Evolutionary conservation across 2,113 vertebrate species (phyloP).

Genomic region (Sinocyclocheilus grahami): DNA sequence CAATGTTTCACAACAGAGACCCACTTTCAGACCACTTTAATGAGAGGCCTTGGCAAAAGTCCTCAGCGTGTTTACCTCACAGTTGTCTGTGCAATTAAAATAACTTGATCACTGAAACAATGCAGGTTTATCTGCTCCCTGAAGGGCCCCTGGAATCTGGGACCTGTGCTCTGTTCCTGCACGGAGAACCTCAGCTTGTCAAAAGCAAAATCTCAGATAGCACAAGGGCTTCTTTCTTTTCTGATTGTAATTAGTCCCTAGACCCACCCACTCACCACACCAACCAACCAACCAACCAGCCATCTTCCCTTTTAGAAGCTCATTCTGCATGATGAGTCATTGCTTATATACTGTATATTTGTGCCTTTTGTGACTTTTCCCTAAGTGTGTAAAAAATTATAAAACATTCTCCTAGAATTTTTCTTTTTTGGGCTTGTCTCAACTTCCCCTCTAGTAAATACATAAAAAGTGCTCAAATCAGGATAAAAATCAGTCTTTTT

Average conservation of each 20-base stretch:
- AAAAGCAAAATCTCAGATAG: conserved; percentile 38
- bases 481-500: too few species aligned
- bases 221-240: conserved; percentile 51
- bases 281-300: too few species aligned
- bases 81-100: conserved; percentile 60
- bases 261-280: neutral
- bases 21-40: conserved; percentile 46
- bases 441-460: too few species aligned
- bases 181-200: conserved; percentile 28
- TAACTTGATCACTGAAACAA: conserved; percentile 52
- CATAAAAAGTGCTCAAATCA: too few species aligned
- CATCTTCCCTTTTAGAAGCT: neutral
- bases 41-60: conserved; percentile 36
- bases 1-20: conserved; percentile 31
- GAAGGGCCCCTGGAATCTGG: conserved; percentile 38
- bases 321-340: neutral
- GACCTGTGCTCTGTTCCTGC: conserved; percentile 43
- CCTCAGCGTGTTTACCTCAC: conserved; percentile 34
- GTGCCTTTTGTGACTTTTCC: too few species aligned
- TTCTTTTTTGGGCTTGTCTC: neutral
- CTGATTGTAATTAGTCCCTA: neutral
- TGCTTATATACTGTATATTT: conserved; percentile 12
- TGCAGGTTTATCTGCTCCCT: conserved; percentile 30
- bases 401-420: too few species aligned
- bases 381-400: neutral